These are phyloP conservation scores for Oceanodroma tethys DNA, from an alignment of 2,113 vertebrate genomes.

Conservation along the genomic window DNA sequence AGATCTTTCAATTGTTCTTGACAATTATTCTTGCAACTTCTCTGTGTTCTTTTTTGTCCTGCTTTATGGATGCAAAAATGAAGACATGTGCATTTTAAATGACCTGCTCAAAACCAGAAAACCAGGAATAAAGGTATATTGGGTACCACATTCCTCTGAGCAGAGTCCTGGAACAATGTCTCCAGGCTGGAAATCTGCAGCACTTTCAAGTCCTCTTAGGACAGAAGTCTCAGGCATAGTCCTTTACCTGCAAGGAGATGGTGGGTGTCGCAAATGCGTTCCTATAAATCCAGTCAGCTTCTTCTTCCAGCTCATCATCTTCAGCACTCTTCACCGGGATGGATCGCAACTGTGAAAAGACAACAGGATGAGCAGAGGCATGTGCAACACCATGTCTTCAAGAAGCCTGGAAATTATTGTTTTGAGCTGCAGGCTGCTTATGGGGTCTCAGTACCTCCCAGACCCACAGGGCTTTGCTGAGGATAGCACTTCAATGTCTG, in stretches of 20 bases:
- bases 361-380: neutral
- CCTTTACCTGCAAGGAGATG: constrained; percentile 92
- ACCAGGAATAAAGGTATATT: neutral
- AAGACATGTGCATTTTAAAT: fast-evolving
- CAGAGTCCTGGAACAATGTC: neutral
- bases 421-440: neutral
- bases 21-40: neutral
- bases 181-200: neutral
- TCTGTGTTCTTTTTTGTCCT: neutral
- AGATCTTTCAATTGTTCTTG: neutral
- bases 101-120: neutral
- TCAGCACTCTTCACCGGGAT: constrained; percentile 92
- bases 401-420: neutral
- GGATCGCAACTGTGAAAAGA: constrained; percentile 79
- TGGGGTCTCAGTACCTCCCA: neutral
- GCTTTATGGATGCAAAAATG: neutral
- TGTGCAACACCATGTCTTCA: neutral
- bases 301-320: constrained; percentile 96
- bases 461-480: neutral
- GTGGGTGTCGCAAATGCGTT: constrained; percentile 95
- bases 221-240: neutral
- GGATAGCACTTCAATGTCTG: neutral
- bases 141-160: neutral
- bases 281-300: constrained; percentile 98
- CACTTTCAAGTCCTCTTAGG: neutral